Evolutionary conservation across 2,113 vertebrate species (phyloP), one percentile per base, ranked within the genome.

Genomic region (Willisornis vidua): DNA sequence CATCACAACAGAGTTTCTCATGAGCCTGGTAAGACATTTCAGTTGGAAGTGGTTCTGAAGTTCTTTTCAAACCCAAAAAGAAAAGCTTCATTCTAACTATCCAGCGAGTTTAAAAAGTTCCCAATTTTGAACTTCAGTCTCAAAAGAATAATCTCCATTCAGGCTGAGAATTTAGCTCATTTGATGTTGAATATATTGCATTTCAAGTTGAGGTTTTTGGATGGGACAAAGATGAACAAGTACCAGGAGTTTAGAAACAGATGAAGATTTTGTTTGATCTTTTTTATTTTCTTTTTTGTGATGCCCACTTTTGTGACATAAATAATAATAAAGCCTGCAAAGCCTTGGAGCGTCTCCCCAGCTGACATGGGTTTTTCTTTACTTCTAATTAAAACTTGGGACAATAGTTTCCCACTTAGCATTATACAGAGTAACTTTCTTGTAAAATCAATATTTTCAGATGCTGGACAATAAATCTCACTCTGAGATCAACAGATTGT

Each of bases 11-110:
- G 78, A 55, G 33, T 51, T 94, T 71, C 80, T 91, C 58, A 67
- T 19, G 31, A 70, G 68, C 57, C 65, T 91, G 37, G 63, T 80
- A 49, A 76, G 66, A 85, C 43, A 33, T 91, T 96, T 94, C 86
- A 94, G 54, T 71, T 80, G 83, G 49, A 95, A 97, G 54, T 41
- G 71, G 58, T 91, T 92, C 80, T 79, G 92, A 96, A 96, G 90
- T 51, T 92, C 92, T 87, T 97, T 95, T 95, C 89, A 97, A 80
- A 33, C 16, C 49, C 73, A 5, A 54, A 90, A 87, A 93, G 57
- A 96, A 97, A 97, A 92, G 85, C 65, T 87, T 74, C 76, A 63
- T 96, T 96, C 73, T 76, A 39, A 58, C 31, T 26, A 12, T 68
- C 67, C 48, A 54, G 49, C 73, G 84, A 85, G 13, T 78, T 94